Evolutionary conservation across 1,140 invertebrate genomes (phyloP).

Genomic region (Pseudomyrmex sp.): DNA sequence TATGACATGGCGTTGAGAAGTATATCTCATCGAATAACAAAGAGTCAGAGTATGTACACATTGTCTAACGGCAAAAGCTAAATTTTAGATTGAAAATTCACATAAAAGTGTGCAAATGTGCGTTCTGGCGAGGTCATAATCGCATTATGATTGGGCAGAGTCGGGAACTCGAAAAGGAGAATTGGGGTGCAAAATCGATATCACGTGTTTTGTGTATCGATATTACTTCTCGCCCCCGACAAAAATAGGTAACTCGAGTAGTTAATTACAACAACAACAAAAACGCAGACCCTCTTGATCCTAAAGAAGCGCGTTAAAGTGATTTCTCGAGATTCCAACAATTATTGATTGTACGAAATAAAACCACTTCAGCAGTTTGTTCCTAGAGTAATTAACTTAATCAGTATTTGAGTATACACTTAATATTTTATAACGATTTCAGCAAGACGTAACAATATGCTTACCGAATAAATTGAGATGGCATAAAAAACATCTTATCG

Average conservation of each 20-base stretch:
- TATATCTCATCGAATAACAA: conserved; percentile 35
- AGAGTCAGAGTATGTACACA: conserved; percentile 7
- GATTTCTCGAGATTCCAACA: background rate
- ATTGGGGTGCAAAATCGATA: conserved; percentile 44
- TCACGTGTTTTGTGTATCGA: conserved; percentile 31
- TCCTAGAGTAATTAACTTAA: too few species aligned
- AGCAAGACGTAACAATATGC: too few species aligned
- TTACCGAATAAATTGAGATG: too few species aligned
- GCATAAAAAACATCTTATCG: too few species aligned
- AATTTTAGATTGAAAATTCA: conserved; percentile 47
- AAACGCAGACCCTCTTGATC: background rate
- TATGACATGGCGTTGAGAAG: conserved; percentile 29
- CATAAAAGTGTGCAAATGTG: background rate
- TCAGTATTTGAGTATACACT: too few species aligned
- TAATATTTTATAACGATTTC: too few species aligned
- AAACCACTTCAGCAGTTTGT: background rate
- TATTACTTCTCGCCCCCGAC: conserved; percentile 31
- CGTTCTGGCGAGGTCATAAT: background rate
- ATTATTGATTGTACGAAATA: background rate
- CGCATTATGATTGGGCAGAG: conserved; percentile 21
- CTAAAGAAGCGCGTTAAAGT: background rate
- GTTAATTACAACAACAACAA: conserved; percentile 13
- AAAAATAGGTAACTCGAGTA: conserved; percentile 39
- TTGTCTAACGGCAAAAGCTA: too few species aligned
- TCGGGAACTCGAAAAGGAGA: conserved; percentile 10